Evolutionary conservation across 2,113 vertebrate species (phyloP), one percentile per base, ranked within the genome.

Genomic region (Smithornis capensis): DNA sequence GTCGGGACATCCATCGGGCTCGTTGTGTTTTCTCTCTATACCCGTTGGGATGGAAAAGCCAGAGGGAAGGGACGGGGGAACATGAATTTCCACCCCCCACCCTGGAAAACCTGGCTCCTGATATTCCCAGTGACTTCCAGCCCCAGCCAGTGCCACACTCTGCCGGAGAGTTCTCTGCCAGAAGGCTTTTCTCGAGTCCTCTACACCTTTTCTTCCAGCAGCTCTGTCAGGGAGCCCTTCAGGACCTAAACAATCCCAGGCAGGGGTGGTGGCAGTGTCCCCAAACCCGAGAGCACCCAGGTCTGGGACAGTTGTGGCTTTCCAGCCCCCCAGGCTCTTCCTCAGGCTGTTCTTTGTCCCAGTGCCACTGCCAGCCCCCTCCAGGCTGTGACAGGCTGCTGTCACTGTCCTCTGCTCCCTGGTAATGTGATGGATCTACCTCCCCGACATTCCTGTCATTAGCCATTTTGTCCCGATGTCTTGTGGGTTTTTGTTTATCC

Each of bases 401-500:
- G 78, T 55, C 78, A n/a, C 38, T 76, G 49, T 56, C 62, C 59
- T 60, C 62, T 45, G 73, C 78, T 33, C 40, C 0, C 45, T 70
- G 77, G 38, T 65, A 53, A 73, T 37, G 70, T 42, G 90, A 52
- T 1, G 0, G 55, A n/a, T 59, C n/a, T 82, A 78, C 71, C 90
- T 75, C 87, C 68, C 44, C 59, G 65, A 74, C 65, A 64, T 79
- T 4, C 19, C 55, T 87, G 71, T 74, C 87, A 79, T 56, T 60
- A 80, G 74, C 67, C 77, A 53, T 49, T 86, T 44, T 9, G 19
- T 3, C 50, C 56, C 7, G 1, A 15, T 8, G 44, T 47, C 71
- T 79, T 74, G 67, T 75, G 86, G 78, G 62, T 83, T 83, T 70
- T 63, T 75, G 62, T 90, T 87, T 60, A 18, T 64, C 77, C 42